Base-by-base conservation (phyloP, 2,888 invertebrate species). In the Himalopsyche japonica region DNA sequence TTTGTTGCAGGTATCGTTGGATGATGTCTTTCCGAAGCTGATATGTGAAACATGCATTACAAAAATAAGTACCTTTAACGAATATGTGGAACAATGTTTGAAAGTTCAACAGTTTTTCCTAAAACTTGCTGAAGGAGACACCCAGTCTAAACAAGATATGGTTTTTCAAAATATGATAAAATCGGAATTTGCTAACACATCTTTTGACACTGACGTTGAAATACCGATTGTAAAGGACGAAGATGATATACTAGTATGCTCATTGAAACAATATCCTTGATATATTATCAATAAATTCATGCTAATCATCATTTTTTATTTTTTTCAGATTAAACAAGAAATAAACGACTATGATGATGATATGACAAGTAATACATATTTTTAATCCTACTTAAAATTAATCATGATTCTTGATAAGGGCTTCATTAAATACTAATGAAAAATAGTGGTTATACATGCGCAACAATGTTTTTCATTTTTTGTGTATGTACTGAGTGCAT, bases 251-350 rank as follows among this genome's bases (percentile, higher is more conserved):
- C 70, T 78, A 70, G 82, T 82, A 27, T 34, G 78, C 20, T 48
- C 32, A 27, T 30, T 49, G 30, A 49, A 12, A 30, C 57, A 5
- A 20, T 57, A 12, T 4, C 57, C 20, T 30, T 78, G 34, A n/a
- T n/a, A 8, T 37, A 37, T 30, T 20, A 32, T 32, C 30, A 18
- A 32, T 77, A n/a, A 20, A 83, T 32, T 32, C 24, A 18, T 32
- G 20, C 12, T 82, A 32, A 76, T 32, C 37, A 32, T 48, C 64
- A 18, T 76, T 37, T 86, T 81, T 86, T 80, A 87, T 87, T 82
- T 86, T 89, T 89, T 88, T 81, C 86, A 92, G 92, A 91, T 92
- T 10, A 92, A 92, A 89, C 89, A 90, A 89, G 92, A 92, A 89
- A 87, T 90, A 82, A 88, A 90, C 49, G 91, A 91, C 76, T 91